Evolutionary conservation across 2,113 vertebrate species (phyloP).

Genomic region (Patagioenas fasciata): DNA sequence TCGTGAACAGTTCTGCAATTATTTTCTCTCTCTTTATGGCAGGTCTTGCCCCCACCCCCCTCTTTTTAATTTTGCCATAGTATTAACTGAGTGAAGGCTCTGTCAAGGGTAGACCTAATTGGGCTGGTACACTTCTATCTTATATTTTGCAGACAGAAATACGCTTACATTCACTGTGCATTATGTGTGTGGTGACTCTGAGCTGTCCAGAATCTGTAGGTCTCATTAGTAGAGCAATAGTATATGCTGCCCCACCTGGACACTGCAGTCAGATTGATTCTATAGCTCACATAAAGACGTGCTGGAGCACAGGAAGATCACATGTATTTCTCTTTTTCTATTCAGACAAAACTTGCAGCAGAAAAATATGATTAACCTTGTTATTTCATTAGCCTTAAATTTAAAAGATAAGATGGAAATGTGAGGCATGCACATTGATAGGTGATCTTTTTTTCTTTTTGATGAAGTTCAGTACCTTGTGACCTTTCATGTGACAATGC

Average conservation of each 20-base stretch:
- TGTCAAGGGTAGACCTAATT: neutral
- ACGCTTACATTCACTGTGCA: neutral
- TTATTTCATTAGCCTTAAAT: neutral
- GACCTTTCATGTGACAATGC: neutral
- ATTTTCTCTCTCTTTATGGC: constrained; percentile 3
- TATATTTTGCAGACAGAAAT: neutral
- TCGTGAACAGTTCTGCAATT: constrained; percentile 1
- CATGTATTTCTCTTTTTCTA: neutral
- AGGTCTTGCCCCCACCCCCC: neutral
- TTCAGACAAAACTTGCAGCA: neutral
- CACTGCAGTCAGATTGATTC: neutral
- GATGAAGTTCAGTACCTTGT: neutral
- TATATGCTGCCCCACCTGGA: neutral
- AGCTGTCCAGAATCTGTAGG: neutral
- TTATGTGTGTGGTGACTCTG: neutral
- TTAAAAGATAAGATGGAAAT: neutral
- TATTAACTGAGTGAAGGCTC: constrained; percentile 4
- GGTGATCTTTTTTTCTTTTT: neutral
- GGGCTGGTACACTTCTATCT: neutral
- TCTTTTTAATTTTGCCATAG: neutral
- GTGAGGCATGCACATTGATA: neutral
- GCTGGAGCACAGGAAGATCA: neutral
- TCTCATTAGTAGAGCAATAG: neutral
- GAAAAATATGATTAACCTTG: neutral
- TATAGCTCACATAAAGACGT: neutral